A percentile compares a stretch with the other conserved stretches of the same genome.
Evolutionary conservation across 2,797 vertebrate genomes (phyloP).

Genomic region (Xenopus petersii): DNA sequence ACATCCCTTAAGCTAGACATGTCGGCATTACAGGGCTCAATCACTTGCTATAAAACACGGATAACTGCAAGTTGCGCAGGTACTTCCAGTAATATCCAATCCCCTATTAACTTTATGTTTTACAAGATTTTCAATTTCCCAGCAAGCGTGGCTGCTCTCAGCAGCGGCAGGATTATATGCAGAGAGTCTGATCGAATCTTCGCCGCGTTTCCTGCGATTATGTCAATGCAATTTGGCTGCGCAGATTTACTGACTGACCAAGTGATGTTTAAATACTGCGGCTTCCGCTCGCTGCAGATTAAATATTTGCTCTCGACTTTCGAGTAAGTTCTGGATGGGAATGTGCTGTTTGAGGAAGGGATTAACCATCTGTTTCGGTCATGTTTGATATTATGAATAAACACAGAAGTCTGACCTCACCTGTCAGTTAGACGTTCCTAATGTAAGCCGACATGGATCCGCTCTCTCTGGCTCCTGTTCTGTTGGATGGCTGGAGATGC

Average conservation of each 20-base stretch:
- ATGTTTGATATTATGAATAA: slow-evolving; percentile 35
- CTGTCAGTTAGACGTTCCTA: neutral
- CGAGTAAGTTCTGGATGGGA: slow-evolving; percentile 19
- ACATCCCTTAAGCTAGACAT: too few species aligned
- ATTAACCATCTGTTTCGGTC: slow-evolving; percentile 25
- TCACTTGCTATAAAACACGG: too few species aligned
- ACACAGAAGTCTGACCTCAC: slow-evolving; percentile 11
- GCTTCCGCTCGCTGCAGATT: slow-evolving; percentile 29
- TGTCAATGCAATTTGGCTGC: slow-evolving; percentile 19
- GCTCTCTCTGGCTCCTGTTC: too few species aligned
- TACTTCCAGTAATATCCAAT: slow-evolving; percentile 7
- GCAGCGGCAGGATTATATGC: slow-evolving; percentile 33
- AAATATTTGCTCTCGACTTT: slow-evolving; percentile 31
- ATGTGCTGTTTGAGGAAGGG: slow-evolving; percentile 32
- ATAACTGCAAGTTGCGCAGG: too few species aligned
- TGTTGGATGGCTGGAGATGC: too few species aligned
- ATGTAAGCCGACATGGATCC: too few species aligned
- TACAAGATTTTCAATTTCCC: slow-evolving; percentile 38
- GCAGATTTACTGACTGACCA: slow-evolving; percentile 21
- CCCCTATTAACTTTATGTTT: slow-evolving; percentile 31
- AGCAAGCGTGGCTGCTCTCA: slow-evolving; percentile 25
- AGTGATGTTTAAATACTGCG: slow-evolving; percentile 35
- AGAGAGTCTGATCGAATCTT: slow-evolving; percentile 33
- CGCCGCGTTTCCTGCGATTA: slow-evolving; percentile 35
- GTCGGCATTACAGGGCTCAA: too few species aligned